phyloP scores from a whole-genome alignment of 2,888 invertebrate species.

The Ochropleura plecta region DNA sequence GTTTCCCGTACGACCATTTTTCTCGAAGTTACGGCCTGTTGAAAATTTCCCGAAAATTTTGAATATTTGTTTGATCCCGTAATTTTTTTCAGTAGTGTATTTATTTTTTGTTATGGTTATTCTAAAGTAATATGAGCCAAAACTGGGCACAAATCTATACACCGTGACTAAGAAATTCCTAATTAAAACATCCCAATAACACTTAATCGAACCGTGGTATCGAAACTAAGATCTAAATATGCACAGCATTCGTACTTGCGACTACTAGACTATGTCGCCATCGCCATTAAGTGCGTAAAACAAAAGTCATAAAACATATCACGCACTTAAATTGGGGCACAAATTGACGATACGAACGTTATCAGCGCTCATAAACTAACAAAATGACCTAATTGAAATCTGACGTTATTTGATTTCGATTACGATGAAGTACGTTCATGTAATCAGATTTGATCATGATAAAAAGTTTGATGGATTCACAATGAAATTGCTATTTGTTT shows the following conservation, averaged over 20 bases:
- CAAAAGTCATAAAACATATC: background rate
- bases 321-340: slow-evolving; percentile 28
- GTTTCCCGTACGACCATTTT: too few relatives aligned
- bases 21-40: too few relatives aligned
- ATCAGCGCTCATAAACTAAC: slow-evolving; percentile 28
- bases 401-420: slow-evolving; percentile 1
- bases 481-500: background rate
- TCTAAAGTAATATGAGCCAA: too few relatives aligned
- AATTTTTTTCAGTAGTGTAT: too few relatives aligned
- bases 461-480: slow-evolving; percentile 15
- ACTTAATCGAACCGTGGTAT: too few relatives aligned
- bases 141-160: too few relatives aligned
- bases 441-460: slow-evolving; percentile 31
- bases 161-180: too few relatives aligned
- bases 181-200: too few relatives aligned
- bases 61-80: too few relatives aligned
- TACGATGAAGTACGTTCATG: slow-evolving; percentile 8
- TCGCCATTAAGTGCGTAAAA: background rate
- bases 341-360: slow-evolving; percentile 15
- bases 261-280: background rate
- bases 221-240: too few relatives aligned
- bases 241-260: background rate
- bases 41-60: too few relatives aligned
- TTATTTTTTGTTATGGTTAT: too few relatives aligned
- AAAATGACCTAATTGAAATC: slow-evolving; percentile 44